Conservation (phyloP, 2,888 invertebrate genomes). For the Endotricha flammealis region DNA sequence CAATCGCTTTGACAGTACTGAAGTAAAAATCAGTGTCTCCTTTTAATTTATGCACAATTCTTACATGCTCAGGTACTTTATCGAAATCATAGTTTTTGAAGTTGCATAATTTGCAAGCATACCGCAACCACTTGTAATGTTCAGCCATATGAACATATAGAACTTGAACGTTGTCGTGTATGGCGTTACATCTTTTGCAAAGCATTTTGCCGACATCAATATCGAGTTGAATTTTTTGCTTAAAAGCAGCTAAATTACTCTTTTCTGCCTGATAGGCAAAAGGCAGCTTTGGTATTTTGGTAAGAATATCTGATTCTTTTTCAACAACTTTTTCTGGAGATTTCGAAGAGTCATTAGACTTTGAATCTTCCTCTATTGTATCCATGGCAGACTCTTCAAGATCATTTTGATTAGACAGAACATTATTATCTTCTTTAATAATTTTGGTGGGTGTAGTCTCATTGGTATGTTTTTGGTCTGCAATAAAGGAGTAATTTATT, state of each 20-base stretch:
- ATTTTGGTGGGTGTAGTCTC: conserved; percentile 22
- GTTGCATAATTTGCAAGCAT: conserved; percentile 85
- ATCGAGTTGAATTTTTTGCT: conserved; percentile 51
- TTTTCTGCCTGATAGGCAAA: conserved; percentile 57
- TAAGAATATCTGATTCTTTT: conserved; percentile 23
- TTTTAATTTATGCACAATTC: conserved; percentile 79
- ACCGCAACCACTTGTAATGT: conserved; percentile 85
- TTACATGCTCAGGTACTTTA: conserved; percentile 82
- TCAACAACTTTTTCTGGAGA: conserved; percentile 32
- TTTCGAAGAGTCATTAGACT: conserved; percentile 30
- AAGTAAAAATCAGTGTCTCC: conserved; percentile 72
- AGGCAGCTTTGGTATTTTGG: conserved; percentile 33
- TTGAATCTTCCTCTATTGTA: conserved; percentile 31
- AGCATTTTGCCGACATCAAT: conserved; percentile 56
- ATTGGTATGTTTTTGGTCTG: conserved; percentile 31
- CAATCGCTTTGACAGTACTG: conserved; percentile 66
- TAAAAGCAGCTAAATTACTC: conserved; percentile 56
- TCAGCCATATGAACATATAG: conserved; percentile 80
- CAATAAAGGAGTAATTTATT: conserved; percentile 13
- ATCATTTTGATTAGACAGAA: conserved; percentile 21
- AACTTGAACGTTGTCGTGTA: conserved; percentile 66
- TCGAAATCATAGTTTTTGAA: conserved; percentile 82
- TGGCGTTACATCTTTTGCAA: conserved; percentile 75
- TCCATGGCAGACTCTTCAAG: conserved; percentile 25
- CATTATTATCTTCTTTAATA: conserved; percentile 15